A percentile compares a stretch with the other conserved stretches of the same genome.
Conservation (phyloP, 1,140 invertebrate genomes). For the Ips nitidus region DNA sequence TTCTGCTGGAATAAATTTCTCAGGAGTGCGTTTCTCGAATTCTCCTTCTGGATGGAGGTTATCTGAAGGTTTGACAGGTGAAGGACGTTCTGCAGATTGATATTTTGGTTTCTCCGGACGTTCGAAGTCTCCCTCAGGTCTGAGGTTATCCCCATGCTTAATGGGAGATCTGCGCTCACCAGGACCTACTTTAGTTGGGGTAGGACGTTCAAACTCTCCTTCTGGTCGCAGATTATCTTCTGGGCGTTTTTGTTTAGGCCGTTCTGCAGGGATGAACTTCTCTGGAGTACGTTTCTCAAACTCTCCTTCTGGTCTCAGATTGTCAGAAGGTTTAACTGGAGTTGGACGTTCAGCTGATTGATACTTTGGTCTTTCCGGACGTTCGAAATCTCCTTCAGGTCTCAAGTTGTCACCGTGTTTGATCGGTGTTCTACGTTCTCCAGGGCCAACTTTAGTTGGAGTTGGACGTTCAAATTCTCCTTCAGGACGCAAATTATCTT, state of each 20-base stretch:
- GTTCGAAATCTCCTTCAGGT: constrained; percentile 58
- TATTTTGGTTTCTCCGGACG: constrained; percentile 45
- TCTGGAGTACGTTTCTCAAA: constrained; percentile 54
- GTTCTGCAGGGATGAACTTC: constrained; percentile 52
- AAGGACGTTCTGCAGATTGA: constrained; percentile 52
- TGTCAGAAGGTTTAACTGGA: constrained; percentile 58
- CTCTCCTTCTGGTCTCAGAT: constrained; percentile 61
- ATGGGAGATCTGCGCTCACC: constrained; percentile 43
- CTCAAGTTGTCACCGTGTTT: constrained; percentile 61
- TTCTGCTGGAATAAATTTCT: too few species aligned
- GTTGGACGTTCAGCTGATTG: constrained; percentile 48
- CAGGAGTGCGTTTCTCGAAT: too few species aligned
- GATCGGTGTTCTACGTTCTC: constrained; percentile 61
- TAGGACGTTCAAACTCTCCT: constrained; percentile 57
- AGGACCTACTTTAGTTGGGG: constrained; percentile 42
- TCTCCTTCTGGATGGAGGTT: constrained; percentile 54
- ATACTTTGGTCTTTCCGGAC: constrained; percentile 53
- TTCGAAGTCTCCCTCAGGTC: constrained; percentile 64
- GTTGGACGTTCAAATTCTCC: constrained; percentile 59
- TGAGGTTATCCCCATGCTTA: constrained; percentile 62
- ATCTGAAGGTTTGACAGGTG: constrained; percentile 49
- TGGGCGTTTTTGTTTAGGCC: constrained; percentile 55
- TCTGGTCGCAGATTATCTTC: constrained; percentile 58
- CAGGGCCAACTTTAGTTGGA: constrained; percentile 56
- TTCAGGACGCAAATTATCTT: constrained; percentile 54